A percentile compares a stretch with the other conserved stretches of the same genome.
phyloP scores from a whole-genome alignment of 1,140 invertebrate genomes.

The Pseudomyrmex concolor region DNA sequence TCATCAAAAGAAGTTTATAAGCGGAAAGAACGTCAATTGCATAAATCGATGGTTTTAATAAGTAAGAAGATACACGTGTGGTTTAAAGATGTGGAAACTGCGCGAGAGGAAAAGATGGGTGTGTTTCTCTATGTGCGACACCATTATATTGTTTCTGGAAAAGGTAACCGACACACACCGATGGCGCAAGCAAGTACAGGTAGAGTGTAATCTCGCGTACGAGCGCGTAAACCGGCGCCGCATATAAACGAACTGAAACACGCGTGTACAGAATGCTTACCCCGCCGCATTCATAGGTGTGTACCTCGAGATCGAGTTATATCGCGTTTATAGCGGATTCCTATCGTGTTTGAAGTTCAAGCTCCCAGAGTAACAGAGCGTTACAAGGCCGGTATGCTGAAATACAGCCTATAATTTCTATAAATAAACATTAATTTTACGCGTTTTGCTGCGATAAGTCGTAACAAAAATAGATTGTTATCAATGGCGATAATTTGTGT shows the following conservation, averaged over 20 bases:
- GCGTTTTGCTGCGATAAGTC: no score
- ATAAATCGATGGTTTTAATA: neutral
- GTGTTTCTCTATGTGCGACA: slow-evolving; percentile 16
- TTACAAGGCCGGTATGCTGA: slow-evolving; percentile 12
- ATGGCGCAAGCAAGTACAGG: slow-evolving; percentile 38
- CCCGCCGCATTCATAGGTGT: slow-evolving; percentile 48
- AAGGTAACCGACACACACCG: slow-evolving; percentile 38
- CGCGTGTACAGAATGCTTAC: slow-evolving; percentile 66
- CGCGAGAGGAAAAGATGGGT: neutral
- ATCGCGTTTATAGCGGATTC: slow-evolving; percentile 55
- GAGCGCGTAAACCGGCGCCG: slow-evolving; percentile 11
- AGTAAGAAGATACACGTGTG: neutral
- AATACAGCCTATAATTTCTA: neutral
- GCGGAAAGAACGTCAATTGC: neutral
- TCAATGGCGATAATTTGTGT: neutral
- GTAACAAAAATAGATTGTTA: no score
- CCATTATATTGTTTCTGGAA: slow-evolving; percentile 54
- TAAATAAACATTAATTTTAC: neutral
- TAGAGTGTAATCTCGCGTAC: slow-evolving; percentile 26
- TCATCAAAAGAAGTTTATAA: neutral
- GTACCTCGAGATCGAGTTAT: slow-evolving; percentile 39
- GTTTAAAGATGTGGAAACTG: neutral
- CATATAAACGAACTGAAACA: slow-evolving; percentile 62
- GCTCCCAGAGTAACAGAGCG: neutral
- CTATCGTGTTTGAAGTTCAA: slow-evolving; percentile 46